Evolutionary conservation across 2,888 invertebrate genomes (phyloP), one percentile per base, ranked within the genome.

Genomic region (Hylaea fasciaria): DNA sequence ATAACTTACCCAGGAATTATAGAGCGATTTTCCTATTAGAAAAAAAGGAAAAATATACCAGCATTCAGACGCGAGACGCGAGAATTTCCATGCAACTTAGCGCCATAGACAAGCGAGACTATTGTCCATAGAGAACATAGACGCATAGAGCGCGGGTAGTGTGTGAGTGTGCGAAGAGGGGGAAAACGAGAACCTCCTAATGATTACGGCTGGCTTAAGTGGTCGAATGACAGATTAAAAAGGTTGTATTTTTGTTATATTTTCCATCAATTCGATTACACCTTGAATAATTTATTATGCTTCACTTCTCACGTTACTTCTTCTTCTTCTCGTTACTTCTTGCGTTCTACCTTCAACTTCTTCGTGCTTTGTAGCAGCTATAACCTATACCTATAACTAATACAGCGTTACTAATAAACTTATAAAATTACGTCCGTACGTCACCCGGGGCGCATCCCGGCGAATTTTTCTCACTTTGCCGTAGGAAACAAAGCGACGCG

Each of bases 171-270:
- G 28, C 7, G 28, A 5, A 7, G 71, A 63, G 70, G 65, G 67
- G 57, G 62, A 64, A 71, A 43, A 43, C 53, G 57, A 57, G 74
- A 76, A 70, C 77, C 74, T 79, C 32, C 32, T 9, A 32, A 32
- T 76, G 79, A 83, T 82, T 43, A 72, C 80, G 75, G 77, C 62
- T 63, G 62, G 71, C 80, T 72, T 82, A 82, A 83, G 83, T 84
- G 78, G 82, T 81, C 74, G 82, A 81, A 82, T 81, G 83, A 78
- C 73, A 82, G 80, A 84, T 85, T 84, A 83, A 81, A 82, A 81
- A 45, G 2, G 22, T 22, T 22, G 22, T 22, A 5, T 22, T 22
- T 22, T 22, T 3, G 22, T 22, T 2, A 2, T 22, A 3, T 2
- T 22, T 22, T 22, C 3, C 22, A 5, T 3, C 2, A 22, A 22